Evolutionary conservation across 1,140 invertebrate genomes (phyloP).

Genomic region (Asbolus verrucosus): DNA sequence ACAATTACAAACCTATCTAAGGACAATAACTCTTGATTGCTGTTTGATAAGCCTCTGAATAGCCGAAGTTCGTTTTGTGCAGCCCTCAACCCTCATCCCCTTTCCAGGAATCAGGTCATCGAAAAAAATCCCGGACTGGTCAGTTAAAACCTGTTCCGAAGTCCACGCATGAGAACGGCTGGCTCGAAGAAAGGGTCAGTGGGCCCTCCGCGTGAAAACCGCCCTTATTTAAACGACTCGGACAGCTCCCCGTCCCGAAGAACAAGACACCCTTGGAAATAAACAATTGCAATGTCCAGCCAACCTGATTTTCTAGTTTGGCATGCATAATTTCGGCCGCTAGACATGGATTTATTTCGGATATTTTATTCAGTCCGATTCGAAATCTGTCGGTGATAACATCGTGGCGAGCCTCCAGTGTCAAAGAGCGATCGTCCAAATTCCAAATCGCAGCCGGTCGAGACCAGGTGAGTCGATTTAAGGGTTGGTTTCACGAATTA

Average conservation of each 20-base stretch:
- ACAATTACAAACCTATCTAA: no score
- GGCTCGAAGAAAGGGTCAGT: slow-evolving; percentile 58
- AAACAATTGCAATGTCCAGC: slow-evolving; percentile 56
- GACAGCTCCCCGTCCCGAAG: slow-evolving; percentile 1
- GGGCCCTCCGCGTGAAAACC: slow-evolving; percentile 38
- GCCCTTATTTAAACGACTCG: slow-evolving; percentile 31
- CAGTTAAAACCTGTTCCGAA: slow-evolving; percentile 13
- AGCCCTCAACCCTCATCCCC: not conserved
- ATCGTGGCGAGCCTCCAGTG: slow-evolving; percentile 36
- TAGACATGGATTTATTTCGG: slow-evolving; percentile 31
- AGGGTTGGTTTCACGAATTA: not conserved
- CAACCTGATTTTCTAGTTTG: slow-evolving; percentile 59
- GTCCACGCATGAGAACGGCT: slow-evolving; percentile 49
- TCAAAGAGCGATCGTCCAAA: no score
- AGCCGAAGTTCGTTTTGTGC: no score
- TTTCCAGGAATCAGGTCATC: not conserved
- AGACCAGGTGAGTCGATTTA: slow-evolving; percentile 32
- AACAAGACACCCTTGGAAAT: slow-evolving; percentile 47
- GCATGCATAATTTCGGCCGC: slow-evolving; percentile 43
- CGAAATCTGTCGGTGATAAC: slow-evolving; percentile 50
- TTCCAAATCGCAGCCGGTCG: no score
- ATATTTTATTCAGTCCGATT: slow-evolving; percentile 56
- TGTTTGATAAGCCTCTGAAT: slow-evolving; percentile 6
- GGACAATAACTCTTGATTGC: not conserved
- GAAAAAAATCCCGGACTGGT: slow-evolving; percentile 3